Evolutionary conservation across 2,888 invertebrate genomes (phyloP), one percentile per base, ranked within the genome.

Genomic region (Trilocha varians): DNA sequence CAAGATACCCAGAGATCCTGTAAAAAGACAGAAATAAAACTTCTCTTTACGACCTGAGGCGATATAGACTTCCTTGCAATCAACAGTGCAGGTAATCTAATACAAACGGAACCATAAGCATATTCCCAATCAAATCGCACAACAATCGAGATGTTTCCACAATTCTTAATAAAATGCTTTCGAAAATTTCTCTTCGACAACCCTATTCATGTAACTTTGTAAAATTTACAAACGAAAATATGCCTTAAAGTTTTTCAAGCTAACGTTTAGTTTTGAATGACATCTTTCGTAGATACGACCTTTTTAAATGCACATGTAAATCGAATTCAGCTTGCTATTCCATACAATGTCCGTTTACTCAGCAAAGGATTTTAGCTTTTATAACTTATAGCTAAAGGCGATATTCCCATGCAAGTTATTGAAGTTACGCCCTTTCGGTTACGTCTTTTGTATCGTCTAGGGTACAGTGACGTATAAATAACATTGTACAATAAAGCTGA

Each of bases 121-220:
- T 80, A 79, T 77, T 80, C 71, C 74, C 79, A 80, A 83, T 82
- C 82, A 78, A 77, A 79, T 76, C 69, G 53, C 70, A 70, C 65
- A 65, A 56, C 62, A 68, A 71, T 63, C 65, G 66, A 70, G 69
- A 70, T 67, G 67, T 67, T 67, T 71, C 69, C 68, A 62, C 62
- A 55, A 66, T 75, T 75, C 82, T 73, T 78, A 80, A 79, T 78
- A 80, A 80, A 82, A 83, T 76, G 78, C 78, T 72, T 78, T 70
- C 71, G 70, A 75, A 65, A 73, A 73, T 67, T 76, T 65, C 59
- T 47, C 46, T 46, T 38, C 35, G 39, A 15, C 45, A 40, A 48
- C 48, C 39, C 46, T 41, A 54, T 34, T 25, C 16, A 39, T 45
- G 40, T 45, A 57, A 57, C 42, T 46, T 47, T 13, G 36, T 14